A percentile compares a stretch with the other conserved stretches of the same genome.
Conservation (phyloP, 2,888 invertebrate genomes). For the Pollenia labialis region DNA sequence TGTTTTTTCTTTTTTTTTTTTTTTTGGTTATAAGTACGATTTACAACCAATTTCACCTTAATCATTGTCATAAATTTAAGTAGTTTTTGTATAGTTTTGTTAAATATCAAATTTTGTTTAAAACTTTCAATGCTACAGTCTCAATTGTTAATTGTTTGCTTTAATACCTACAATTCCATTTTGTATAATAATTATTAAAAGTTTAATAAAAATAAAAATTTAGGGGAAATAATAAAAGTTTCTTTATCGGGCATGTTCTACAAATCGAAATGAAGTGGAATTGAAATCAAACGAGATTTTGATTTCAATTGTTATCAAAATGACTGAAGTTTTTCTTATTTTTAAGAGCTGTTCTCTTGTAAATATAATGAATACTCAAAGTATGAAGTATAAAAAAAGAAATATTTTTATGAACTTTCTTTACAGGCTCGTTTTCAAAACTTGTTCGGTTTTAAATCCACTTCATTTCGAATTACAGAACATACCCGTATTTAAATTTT, state of each 20-base stretch:
- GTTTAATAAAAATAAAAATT: conserved; percentile 32
- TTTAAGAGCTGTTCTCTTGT: too few relatives aligned
- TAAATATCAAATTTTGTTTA: conserved; percentile 39
- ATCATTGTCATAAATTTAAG: conserved; percentile 55
- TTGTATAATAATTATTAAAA: conserved; percentile 32
- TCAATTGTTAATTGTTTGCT: conserved; percentile 43
- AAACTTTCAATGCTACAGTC: conserved; percentile 68
- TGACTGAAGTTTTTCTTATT: too few relatives aligned
- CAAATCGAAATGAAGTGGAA: too few relatives aligned
- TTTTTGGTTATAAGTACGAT: conserved; percentile 36
- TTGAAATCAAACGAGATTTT: too few relatives aligned
- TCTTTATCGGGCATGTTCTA: too few relatives aligned
- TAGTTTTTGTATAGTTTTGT: conserved; percentile 29
- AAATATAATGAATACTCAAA: too few relatives aligned
- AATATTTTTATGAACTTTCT: too few relatives aligned
- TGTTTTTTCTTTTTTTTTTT: conserved; percentile 30
- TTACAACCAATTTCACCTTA: conserved; percentile 70
- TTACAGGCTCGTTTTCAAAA: too few relatives aligned
- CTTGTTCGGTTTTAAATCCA: too few relatives aligned
- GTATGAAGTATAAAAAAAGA: too few relatives aligned
- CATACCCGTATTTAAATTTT: conserved; percentile 29
- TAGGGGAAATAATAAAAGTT: conserved; percentile 3
- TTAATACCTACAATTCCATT: conserved; percentile 58
- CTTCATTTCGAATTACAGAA: too few relatives aligned
- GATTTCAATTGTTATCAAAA: too few relatives aligned